phyloP scores from a whole-genome alignment of 2,113 vertebrate genomes.

The Rhabdornis inornatus region DNA sequence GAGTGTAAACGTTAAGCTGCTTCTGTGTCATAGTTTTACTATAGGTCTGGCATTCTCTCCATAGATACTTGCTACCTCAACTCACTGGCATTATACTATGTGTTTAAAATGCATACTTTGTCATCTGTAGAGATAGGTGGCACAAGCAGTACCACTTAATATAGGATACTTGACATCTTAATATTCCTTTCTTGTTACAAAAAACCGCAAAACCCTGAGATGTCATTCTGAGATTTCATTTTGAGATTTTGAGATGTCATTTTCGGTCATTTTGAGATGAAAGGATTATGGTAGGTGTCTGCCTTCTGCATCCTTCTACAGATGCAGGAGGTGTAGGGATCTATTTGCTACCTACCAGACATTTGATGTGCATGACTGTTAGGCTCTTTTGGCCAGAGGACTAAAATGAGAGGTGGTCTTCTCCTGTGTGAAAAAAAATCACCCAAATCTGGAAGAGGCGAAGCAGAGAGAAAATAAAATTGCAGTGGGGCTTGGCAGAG shows the following conservation, averaged over 20 bases:
- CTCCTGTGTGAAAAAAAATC: not conserved
- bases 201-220: not conserved
- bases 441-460: not conserved
- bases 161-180: not conserved
- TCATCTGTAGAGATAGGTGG: not conserved
- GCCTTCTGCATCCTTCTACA: not conserved
- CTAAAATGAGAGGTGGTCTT: not conserved
- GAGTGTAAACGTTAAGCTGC: not conserved
- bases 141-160: not conserved
- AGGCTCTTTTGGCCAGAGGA: not conserved
- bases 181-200: not conserved
- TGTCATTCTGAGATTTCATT: too few species aligned
- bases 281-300: not conserved
- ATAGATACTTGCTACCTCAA: not conserved
- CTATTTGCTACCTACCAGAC: fast-evolving
- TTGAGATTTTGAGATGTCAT: too few species aligned
- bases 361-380: fast-evolving
- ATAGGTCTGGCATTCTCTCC: not conserved
- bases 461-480: not conserved
- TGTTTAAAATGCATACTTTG: not conserved
- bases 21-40: not conserved
- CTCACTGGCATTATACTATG: not conserved
- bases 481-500: not conserved
- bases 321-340: not conserved
- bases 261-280: not conserved